Conservation (phyloP, 2,113 vertebrate species). For the Calidris pygmaea region DNA sequence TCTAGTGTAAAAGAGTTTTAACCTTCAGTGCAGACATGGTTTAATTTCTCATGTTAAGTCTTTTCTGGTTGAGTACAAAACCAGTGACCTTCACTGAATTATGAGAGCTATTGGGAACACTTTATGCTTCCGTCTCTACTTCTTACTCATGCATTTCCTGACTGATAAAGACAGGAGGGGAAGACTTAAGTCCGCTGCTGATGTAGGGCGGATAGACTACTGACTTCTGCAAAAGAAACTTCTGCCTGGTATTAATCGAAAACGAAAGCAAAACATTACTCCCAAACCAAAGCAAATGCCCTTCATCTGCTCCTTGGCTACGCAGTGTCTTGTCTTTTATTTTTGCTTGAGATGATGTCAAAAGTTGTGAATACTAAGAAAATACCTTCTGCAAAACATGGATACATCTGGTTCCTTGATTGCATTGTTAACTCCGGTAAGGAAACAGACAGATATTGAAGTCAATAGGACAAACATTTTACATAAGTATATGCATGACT, state of each 20-base stretch:
- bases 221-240: neutral
- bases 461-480: neutral
- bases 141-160: neutral
- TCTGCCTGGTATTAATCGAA: neutral
- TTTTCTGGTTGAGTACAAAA: slow-evolving; percentile 18
- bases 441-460: neutral
- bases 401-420: neutral
- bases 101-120: neutral
- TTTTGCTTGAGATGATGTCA: neutral
- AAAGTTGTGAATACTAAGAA: neutral
- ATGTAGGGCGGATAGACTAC: neutral
- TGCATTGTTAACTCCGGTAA: neutral
- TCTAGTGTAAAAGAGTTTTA: neutral
- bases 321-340: neutral
- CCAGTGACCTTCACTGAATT: slow-evolving; percentile 41
- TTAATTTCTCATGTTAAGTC: slow-evolving; percentile 16
- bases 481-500: neutral
- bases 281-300: neutral
- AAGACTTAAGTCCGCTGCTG: neutral
- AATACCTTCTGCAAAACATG: neutral
- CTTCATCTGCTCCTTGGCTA: neutral
- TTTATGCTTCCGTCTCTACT: neutral
- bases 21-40: neutral
- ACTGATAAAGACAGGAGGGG: neutral
- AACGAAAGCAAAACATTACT: neutral